These are phyloP conservation scores for Callorhinus ursinus DNA, from an alignment of 2,113 vertebrate genomes.

Conservation along the genomic window DNA sequence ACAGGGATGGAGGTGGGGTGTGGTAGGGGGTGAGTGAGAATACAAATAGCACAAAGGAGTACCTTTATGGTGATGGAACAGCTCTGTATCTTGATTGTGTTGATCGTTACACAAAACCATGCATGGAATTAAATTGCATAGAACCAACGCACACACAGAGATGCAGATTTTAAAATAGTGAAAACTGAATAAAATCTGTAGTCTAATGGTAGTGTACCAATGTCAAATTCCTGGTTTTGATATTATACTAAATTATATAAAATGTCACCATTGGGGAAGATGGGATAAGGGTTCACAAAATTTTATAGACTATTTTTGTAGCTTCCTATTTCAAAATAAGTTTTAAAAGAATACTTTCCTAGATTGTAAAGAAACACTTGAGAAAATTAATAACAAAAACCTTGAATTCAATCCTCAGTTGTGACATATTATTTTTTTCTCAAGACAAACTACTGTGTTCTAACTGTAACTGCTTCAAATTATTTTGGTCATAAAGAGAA, in stretches of 20 bases:
- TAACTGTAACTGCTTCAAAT: neutral
- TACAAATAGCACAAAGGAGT: neutral
- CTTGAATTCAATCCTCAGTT: neutral
- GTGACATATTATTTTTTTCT: neutral
- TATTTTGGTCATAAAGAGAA: neutral
- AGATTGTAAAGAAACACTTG: neutral
- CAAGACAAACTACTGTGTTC: neutral
- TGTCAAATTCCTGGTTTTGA: neutral
- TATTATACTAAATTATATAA: neutral
- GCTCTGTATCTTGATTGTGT: conserved; percentile 12
- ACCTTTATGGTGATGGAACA: neutral
- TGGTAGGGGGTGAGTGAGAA: neutral
- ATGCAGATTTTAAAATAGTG: neutral
- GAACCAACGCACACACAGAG: neutral
- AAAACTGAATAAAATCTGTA: conserved; percentile 2
- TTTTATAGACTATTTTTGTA: conserved; percentile 35
- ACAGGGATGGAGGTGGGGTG: neutral
- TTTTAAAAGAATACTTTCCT: neutral
- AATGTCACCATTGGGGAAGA: neutral
- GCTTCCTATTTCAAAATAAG: conserved; percentile 2
- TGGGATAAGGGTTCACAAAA: neutral
- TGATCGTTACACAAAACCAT: neutral
- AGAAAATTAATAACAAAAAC: neutral
- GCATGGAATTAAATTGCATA: neutral
- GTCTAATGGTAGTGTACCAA: neutral